Evolutionary conservation across 2,888 invertebrate species (phyloP).

Genomic region (Teleiodes luculella): DNA sequence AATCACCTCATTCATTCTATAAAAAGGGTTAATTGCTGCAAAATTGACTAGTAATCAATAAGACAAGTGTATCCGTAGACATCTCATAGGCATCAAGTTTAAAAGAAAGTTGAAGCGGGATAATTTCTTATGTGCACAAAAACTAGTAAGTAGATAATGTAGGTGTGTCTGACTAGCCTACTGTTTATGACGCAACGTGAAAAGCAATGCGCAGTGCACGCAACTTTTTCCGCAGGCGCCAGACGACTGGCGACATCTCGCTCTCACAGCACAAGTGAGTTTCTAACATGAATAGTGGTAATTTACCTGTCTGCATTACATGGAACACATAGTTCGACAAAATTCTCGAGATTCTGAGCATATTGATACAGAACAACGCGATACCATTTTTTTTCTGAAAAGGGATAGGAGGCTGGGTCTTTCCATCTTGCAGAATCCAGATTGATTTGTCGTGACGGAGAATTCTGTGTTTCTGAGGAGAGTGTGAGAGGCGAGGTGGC

Average conservation of each 20-base stretch:
- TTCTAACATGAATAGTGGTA: constrained; percentile 62
- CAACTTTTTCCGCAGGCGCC: constrained; percentile 64
- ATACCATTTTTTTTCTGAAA: not conserved
- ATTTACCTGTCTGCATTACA: constrained; percentile 32
- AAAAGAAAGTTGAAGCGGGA: constrained; percentile 38
- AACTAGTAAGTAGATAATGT: constrained; percentile 36
- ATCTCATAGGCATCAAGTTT: not conserved
- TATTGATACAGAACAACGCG: not conserved
- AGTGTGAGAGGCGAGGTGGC: constrained; percentile 39
- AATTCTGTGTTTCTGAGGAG: constrained; percentile 43
- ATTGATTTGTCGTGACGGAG: constrained; percentile 33
- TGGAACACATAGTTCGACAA: constrained; percentile 22
- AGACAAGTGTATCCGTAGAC: not conserved
- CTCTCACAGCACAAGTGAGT: constrained; percentile 36
- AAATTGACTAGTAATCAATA: not conserved
- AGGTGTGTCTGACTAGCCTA: constrained; percentile 36
- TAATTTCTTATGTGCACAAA: constrained; percentile 39
- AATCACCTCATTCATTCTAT: too few relatives aligned
- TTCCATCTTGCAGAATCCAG: too few relatives aligned
- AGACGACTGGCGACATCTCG: constrained; percentile 35
- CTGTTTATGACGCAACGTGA: constrained; percentile 57
- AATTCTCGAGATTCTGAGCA: constrained; percentile 9
- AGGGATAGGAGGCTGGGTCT: too few relatives aligned
- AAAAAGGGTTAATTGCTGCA: not conserved
- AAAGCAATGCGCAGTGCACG: constrained; percentile 55